Percentiles rank a stretch among this genome's conserved stretches.
These are phyloP conservation scores for Penaeus vannamei DNA, from an alignment of 1,140 invertebrate genomes.

Conservation along the genomic window DNA sequence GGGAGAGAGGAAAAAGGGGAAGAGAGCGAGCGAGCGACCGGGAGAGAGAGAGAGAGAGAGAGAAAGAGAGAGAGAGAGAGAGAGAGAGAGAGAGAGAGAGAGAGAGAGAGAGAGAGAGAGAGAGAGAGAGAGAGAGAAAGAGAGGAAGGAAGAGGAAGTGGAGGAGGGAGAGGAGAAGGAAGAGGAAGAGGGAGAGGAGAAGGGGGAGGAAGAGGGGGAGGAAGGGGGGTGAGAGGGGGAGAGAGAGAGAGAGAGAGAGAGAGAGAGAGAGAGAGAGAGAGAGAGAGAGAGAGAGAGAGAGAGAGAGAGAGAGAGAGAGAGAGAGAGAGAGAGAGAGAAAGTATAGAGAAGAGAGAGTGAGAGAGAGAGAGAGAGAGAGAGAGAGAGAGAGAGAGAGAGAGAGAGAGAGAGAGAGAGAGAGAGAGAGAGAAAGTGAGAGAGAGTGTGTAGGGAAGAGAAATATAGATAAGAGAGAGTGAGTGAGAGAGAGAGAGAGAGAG, in stretches of 20 bases:
- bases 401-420: neutral
- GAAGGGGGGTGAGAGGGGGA: neutral
- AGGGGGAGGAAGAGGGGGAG: neutral
- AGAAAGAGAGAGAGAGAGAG: too few species aligned
- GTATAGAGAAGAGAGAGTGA: neutral
- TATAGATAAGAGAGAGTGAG: neutral
- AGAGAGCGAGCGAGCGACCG: neutral
- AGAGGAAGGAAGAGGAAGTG: neutral
- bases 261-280: neutral
- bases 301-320: neutral
- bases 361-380: neutral
- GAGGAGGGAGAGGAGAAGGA: slow-evolving; percentile 12
- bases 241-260: neutral
- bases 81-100: neutral
- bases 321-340: neutral
- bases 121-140: neutral
- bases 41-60: neutral
- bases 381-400: neutral
- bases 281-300: neutral
- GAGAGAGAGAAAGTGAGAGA: neutral
- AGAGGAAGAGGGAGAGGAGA: slow-evolving; percentile 7
- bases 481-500: neutral
- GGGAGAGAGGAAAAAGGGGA: neutral
- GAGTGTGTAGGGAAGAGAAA: too few species aligned
- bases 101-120: neutral